Base-by-base conservation (phyloP, 2,113 vertebrate genomes). In the Sterrhoptilus dennistouni region DNA sequence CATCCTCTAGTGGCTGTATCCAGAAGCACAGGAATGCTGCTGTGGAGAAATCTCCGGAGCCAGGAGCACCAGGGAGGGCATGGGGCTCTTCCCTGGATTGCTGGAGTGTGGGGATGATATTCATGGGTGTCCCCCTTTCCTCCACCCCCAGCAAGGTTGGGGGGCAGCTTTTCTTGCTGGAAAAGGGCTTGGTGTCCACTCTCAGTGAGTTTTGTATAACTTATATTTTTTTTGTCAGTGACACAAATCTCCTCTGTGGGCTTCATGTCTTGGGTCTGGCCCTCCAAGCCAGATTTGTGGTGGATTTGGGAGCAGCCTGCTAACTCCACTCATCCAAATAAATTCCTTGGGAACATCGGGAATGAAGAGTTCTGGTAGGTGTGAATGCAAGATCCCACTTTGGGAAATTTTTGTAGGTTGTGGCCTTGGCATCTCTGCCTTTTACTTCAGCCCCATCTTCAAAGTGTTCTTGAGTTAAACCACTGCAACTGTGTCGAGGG, bases 1-100 rank as follows among this genome's bases (percentile, higher is more conserved):
- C 95, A 95, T 96, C 96, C 94, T 96, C 96, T 96, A 95, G 96
- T 61, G 96, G 95, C 80, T 70, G 8, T 1, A 77, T 38, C 76
- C 83, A 90, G 95, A 81, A 97, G 47, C 91, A 81, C 95, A 93
- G 71, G 45, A 22, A 8, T 0, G 38, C 83, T 53, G 80, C 0
- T 12, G 24, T 14, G 29, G 28, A 9, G 25, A 6, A 14, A 8
- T 9, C 31, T 59, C 31, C 0, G 0, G 31, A 59, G 13, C 50
- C 14, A 3, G 18, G 1, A 42, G 14, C 5, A 1, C 19, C 17
- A 1, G 1, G 14, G 31, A 14, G 47, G 14, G 9, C 6, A 3
- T 0, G 14, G 0, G 2, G 28, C 23, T 68, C 11, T 64, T 44
- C 13, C 42, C n/a, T 12, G 12, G 21, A 5, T 14, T 36, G 8